phyloP scores from a whole-genome alignment of 2,797 vertebrate species.

The Morus bassanus region DNA sequence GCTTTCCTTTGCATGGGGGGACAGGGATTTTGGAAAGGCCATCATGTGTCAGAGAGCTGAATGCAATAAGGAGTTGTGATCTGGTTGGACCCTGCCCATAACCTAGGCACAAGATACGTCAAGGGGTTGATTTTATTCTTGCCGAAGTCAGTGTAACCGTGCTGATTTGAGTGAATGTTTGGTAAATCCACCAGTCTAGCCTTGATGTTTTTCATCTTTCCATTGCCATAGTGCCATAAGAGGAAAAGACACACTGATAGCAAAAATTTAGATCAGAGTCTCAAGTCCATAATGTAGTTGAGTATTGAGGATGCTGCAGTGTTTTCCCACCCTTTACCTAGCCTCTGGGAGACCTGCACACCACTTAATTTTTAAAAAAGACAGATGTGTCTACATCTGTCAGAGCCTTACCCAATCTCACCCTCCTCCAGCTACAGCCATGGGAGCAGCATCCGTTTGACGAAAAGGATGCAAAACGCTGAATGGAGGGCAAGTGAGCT shows the following conservation, averaged over 20 bases:
- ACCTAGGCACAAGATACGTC: background rate
- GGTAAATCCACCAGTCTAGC: background rate
- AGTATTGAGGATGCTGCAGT: background rate
- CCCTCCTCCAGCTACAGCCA: background rate
- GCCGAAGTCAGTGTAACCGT: background rate
- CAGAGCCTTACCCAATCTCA: background rate
- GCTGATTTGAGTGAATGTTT: background rate
- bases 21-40: background rate
- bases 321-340: background rate
- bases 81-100: background rate
- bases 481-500: background rate
- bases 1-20: background rate
- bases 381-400: background rate
- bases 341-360: background rate
- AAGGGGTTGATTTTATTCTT: background rate
- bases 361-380: background rate
- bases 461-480: background rate
- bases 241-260: background rate
- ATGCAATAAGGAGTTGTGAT: accelerated
- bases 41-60: background rate
- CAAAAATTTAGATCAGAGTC: background rate
- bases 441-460: background rate
- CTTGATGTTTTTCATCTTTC: background rate
- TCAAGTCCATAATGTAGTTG: background rate
- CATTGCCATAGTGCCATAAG: background rate